These are phyloP conservation scores for Glareola pratincola DNA, from an alignment of 2,113 vertebrate genomes.

Conservation along the genomic window DNA sequence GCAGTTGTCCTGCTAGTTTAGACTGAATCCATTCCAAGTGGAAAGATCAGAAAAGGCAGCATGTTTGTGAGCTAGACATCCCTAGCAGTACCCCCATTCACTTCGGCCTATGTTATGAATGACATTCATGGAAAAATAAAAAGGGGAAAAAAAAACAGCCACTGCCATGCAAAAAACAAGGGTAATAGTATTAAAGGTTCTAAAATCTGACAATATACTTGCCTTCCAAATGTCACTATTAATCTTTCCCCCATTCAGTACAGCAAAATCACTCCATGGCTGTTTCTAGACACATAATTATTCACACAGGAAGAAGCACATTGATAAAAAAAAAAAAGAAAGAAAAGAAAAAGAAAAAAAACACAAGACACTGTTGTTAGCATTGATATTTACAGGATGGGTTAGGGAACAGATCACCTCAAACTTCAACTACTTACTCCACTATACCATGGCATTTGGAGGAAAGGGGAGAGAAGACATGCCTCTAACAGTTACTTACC, in stretches of 20 bases:
- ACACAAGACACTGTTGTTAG: conserved; percentile 89
- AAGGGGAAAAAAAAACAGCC: conserved; percentile 59
- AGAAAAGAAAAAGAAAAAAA: conserved; percentile 10
- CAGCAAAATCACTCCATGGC: conserved; percentile 97
- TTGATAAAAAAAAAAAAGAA: conserved; percentile 62
- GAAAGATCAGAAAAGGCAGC: conserved; percentile 51
- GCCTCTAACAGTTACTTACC: conserved; percentile 62
- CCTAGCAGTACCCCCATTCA: conserved; percentile 54
- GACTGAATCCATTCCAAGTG: conserved; percentile 45
- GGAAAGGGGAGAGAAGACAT: not conserved
- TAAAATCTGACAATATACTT: conserved; percentile 88
- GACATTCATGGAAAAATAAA: conserved; percentile 61
- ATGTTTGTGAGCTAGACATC: conserved; percentile 50
- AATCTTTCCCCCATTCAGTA: conserved; percentile 97
- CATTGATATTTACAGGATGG: conserved; percentile 78
- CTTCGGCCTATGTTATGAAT: conserved; percentile 62
- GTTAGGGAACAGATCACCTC: conserved; percentile 77
- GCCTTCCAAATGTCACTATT: conserved; percentile 99
- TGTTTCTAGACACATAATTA: conserved; percentile 91
- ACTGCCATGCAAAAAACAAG: conserved; percentile 79
- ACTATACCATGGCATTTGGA: not conserved
- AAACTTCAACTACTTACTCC: conserved; percentile 37
- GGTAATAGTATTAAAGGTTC: conserved; percentile 61
- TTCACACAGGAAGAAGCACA: conserved; percentile 80
- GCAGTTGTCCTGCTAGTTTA: conserved; percentile 19